Percentiles rank a stretch among this genome's conserved stretches.
These are phyloP conservation scores for Cynoglossus semilaevis DNA, from an alignment of 2,113 vertebrate species.

Conservation along the genomic window DNA sequence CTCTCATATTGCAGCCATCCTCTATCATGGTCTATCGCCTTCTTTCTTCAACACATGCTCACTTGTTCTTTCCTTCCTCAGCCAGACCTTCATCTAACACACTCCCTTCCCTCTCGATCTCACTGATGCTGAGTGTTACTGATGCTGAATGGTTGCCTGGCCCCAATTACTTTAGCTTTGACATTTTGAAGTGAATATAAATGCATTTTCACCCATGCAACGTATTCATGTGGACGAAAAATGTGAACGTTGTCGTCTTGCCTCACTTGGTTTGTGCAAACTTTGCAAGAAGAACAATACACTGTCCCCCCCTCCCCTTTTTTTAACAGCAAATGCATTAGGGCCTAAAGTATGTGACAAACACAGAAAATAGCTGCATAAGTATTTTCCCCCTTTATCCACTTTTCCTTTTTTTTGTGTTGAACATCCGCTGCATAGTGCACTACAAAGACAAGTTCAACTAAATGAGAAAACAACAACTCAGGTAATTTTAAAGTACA, in stretches of 20 bases:
- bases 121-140: slow-evolving; percentile 28
- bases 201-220: slow-evolving; percentile 39
- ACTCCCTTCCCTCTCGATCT: slow-evolving; percentile 14
- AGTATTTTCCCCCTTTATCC: background rate
- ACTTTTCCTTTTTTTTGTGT: slow-evolving; percentile 24
- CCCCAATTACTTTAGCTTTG: slow-evolving; percentile 37
- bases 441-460: background rate
- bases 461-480: slow-evolving; percentile 3
- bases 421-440: slow-evolving; percentile 1
- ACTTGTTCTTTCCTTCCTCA: slow-evolving; percentile 36
- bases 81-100: slow-evolving; percentile 33
- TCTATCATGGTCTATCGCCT: slow-evolving; percentile 47
- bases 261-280: slow-evolving; percentile 45
- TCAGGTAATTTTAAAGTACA: slow-evolving; percentile 4
- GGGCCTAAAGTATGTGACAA: slow-evolving; percentile 48
- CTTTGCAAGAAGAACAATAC: slow-evolving; percentile 23
- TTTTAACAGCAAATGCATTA: slow-evolving; percentile 27
- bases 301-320: background rate
- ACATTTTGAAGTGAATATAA: slow-evolving; percentile 44
- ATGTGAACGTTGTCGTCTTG: slow-evolving; percentile 45
- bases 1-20: slow-evolving; percentile 32
- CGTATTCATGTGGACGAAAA: slow-evolving; percentile 23
- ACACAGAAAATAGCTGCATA: slow-evolving; percentile 21
- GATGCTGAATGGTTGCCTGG: slow-evolving; percentile 21
- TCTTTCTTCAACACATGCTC: slow-evolving; percentile 43